Percentiles rank a stretch among this genome's conserved stretches.
Conservation (phyloP, 2,888 invertebrate species). For the Scaeva pyrastri region DNA sequence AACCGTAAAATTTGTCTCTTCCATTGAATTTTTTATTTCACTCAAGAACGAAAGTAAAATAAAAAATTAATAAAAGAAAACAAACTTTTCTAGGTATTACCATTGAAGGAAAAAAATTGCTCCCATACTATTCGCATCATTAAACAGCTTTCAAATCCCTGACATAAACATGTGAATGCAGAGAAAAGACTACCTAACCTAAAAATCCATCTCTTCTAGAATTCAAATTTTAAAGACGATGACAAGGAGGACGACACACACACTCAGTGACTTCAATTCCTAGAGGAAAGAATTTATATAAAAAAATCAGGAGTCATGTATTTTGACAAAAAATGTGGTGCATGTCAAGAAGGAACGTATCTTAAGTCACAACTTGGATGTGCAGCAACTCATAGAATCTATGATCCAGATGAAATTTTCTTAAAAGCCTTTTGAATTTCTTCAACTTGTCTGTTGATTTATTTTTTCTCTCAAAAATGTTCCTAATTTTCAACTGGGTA, state of each 20-base stretch:
- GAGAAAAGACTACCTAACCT: background rate
- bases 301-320: constrained; percentile 1
- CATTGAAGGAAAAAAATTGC: constrained; percentile 35
- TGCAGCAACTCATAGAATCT: background rate
- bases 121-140: constrained; percentile 31
- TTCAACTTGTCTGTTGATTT: background rate
- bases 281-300: background rate
- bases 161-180: background rate
- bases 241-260: background rate
- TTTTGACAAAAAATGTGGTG: constrained; percentile 19
- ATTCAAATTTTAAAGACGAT: constrained; percentile 21
- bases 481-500: constrained; percentile 22
- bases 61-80: background rate
- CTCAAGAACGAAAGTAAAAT: constrained; percentile 8
- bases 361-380: background rate
- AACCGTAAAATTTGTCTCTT: constrained; percentile 44
- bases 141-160: constrained; percentile 32
- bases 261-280: background rate
- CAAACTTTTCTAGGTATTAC: background rate
- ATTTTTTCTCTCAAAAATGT: constrained; percentile 22
- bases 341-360: constrained; percentile 16
- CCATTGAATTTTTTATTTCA: constrained; percentile 27
- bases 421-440: constrained; percentile 35
- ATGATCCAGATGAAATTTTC: constrained; percentile 9
- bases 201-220: constrained; percentile 16